Evolutionary conservation across 2,888 invertebrate species (phyloP).

Genomic region (Eumerus sabulonum): DNA sequence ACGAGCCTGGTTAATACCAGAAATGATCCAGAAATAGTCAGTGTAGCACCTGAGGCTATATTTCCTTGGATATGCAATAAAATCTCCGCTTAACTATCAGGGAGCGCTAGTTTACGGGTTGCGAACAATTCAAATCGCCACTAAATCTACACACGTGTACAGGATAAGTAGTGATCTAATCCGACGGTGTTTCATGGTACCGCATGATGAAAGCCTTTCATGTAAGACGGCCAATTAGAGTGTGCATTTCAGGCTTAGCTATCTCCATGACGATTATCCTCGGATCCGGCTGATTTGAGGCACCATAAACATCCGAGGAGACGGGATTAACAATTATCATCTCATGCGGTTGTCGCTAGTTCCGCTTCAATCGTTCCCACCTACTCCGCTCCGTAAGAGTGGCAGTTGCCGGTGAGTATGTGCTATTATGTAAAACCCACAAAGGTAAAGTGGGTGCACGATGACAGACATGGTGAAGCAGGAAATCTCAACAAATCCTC

Average conservation of each 20-base stretch:
- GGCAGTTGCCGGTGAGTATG: conserved; percentile 29
- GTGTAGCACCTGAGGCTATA: not conserved
- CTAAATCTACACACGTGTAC: conserved; percentile 16
- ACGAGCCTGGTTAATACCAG: too few species aligned
- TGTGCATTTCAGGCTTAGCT: not conserved
- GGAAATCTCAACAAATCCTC: conserved; percentile 38
- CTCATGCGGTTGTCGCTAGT: conserved; percentile 34
- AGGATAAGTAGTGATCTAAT: conserved; percentile 20
- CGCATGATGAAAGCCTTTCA: conserved; percentile 27
- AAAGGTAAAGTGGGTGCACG: conserved; percentile 28
- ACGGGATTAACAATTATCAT: conserved; percentile 40
- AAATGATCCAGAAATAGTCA: too few species aligned
- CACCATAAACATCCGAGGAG: conserved; percentile 22
- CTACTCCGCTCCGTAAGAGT: not conserved
- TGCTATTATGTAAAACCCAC: conserved; percentile 18
- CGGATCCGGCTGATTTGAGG: not conserved
- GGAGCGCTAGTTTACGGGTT: not conserved
- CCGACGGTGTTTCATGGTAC: conserved; percentile 1
- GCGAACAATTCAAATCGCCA: not conserved
- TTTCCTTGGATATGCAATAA: not conserved
- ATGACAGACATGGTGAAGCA: conserved; percentile 39
- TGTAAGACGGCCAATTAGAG: conserved; percentile 19
- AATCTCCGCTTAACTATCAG: not conserved
- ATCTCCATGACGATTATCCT: not conserved
- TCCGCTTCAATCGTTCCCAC: conserved; percentile 1